phyloP scores from a whole-genome alignment of 2,888 invertebrate genomes.

The Allacma fusca region DNA sequence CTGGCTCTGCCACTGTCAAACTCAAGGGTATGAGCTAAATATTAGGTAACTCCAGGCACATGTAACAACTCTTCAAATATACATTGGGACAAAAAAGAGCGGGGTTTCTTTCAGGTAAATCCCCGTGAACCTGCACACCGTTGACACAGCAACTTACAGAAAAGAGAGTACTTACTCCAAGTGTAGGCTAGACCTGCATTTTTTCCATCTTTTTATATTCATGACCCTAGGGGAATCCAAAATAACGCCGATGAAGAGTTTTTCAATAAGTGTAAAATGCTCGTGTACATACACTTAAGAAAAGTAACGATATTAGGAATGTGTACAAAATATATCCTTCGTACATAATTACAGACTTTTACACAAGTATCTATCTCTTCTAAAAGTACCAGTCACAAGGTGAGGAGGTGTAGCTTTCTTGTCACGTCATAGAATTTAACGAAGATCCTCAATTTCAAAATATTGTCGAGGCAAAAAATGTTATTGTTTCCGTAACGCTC shows the following conservation, averaged over 20 bases:
- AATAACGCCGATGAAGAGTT: neutral
- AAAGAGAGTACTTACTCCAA: too few species aligned
- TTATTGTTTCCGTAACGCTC: constrained; percentile 18
- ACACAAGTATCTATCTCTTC: neutral
- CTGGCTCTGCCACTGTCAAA: constrained; percentile 23
- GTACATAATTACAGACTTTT: too few species aligned
- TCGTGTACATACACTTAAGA: neutral
- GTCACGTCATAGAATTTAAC: constrained; percentile 43
- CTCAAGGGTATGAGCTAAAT: neutral
- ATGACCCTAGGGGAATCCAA: constrained; percentile 6
- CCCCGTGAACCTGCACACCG: neutral
- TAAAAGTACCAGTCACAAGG: neutral
- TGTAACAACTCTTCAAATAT: too few species aligned
- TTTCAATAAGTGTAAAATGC: constrained; percentile 1
- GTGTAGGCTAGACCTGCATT: neutral
- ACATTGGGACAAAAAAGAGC: neutral
- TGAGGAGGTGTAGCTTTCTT: constrained; percentile 33
- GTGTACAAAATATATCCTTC: too few species aligned
- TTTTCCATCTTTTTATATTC: constrained; percentile 2
- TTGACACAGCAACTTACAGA: too few species aligned
- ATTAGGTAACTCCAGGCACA: too few species aligned
- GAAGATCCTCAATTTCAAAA: constrained; percentile 33
- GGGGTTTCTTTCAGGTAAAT: constrained; percentile 1
- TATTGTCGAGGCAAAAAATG: constrained; percentile 16
- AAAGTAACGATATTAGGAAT: neutral